Base-by-base conservation (phyloP, 2,888 invertebrate genomes). In the Torymus texanus region DNA sequence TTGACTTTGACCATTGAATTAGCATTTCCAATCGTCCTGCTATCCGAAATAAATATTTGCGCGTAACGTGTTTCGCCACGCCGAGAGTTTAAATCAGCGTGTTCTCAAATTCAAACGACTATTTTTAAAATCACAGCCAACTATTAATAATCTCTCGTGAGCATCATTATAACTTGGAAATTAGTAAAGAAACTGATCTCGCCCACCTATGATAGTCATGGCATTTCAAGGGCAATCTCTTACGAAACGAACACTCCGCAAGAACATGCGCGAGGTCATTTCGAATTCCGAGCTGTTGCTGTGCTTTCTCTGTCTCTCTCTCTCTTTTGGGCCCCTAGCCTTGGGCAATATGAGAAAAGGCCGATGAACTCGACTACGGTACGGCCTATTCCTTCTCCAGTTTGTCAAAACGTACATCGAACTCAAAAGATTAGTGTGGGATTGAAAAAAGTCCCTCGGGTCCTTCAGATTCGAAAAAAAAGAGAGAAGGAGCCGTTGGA, bases 351-450 rank as follows among this genome's bases (percentile, higher is more conserved):
- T 71, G 18, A 13, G 24, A 58, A 24, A 14, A 50, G 78, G 78
- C 50, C 74, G 56, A 74, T 41, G 78, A 78, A 78, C 78, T 21
- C 74, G 18, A 13, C 21, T 41, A 1, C n/a, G 29, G 18, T 14
- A 21, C 41, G 56, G 29, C 63, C 29, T 74, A 51, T 66, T 75
- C 58, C 12, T 41, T 51, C 66, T 61, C 53, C n/a, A 24, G 55
- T 53, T 66, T 11, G 58, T 70, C 56, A 53, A 77, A 71, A 66
- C 18, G 16, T 16, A 14, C 53, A 14, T 5, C 13, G 2, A 50
- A 75, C 2, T 4, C 41, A 41, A 58, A 8, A 61, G 55, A 29
- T 11, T 83, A 82, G 83, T 68, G 82, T 78, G 83, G 51, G 24
- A 24, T 41, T 41, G 41, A 41, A 41, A 41, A 4, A 41, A 41